These are phyloP conservation scores for Stigmatopora nigra DNA, from an alignment of 2,113 vertebrate species.

Conservation along the genomic window DNA sequence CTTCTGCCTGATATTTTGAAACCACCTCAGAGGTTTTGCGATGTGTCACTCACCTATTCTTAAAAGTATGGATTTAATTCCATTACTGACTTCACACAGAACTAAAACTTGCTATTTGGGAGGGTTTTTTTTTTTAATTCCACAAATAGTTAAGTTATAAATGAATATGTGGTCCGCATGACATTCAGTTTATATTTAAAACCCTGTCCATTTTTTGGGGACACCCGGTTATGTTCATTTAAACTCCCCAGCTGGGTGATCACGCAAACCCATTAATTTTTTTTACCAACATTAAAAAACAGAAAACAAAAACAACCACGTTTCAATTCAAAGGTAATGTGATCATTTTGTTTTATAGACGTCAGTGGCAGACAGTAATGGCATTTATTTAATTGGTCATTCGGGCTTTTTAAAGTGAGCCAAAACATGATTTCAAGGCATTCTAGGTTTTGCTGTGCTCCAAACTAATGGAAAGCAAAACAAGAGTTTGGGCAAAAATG, in stretches of 20 bases:
- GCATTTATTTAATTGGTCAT: constrained; percentile 73
- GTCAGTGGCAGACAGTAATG: constrained; percentile 68
- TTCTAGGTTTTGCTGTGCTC: constrained; percentile 61
- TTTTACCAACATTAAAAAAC: constrained; percentile 61
- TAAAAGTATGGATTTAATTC: no score
- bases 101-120: no score
- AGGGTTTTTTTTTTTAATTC: no score
- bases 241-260: neutral
- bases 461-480: constrained; percentile 72
- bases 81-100: no score
- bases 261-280: constrained; percentile 36
- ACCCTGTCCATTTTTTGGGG: neutral
- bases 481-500: constrained; percentile 51
- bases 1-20: neutral
- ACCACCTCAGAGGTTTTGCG: no score
- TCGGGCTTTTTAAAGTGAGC: constrained; percentile 54
- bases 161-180: neutral
- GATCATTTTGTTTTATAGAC: constrained; percentile 61
- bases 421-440: constrained; percentile 44
- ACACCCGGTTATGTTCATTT: neutral
- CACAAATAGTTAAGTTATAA: no score
- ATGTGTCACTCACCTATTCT: no score
- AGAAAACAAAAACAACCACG: constrained; percentile 1
- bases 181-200: neutral
- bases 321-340: constrained; percentile 56